phyloP scores from a whole-genome alignment of 1,140 invertebrate species.

The Paralvinella palmiformis region DNA sequence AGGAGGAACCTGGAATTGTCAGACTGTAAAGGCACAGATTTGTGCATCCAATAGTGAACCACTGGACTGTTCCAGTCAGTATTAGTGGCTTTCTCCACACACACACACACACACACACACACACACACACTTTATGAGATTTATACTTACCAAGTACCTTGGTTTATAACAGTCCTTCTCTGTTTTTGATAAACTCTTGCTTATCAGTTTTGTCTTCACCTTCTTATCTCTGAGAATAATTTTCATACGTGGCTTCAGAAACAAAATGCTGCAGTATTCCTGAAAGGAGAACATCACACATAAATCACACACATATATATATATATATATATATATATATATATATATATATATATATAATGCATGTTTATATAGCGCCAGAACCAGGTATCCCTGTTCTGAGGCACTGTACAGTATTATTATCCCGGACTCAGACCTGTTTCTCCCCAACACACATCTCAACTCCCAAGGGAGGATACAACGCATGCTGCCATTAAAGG shows the following conservation, averaged over 20 bases:
- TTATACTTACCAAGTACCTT: constrained; percentile 35
- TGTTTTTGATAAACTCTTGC: constrained; percentile 36
- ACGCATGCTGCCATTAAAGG: too few species aligned
- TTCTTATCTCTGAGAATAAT: constrained; percentile 37
- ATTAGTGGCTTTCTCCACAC: too few species aligned
- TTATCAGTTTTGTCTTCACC: constrained; percentile 40
- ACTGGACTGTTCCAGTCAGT: too few species aligned
- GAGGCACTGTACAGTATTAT: too few species aligned
- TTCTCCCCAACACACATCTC: too few species aligned
- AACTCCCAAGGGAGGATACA: too few species aligned
- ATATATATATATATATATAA: neutral
- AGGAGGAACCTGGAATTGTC: too few species aligned
- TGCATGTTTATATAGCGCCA: neutral
- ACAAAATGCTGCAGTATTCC: constrained; percentile 45
- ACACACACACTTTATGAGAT: neutral
- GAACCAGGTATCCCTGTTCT: neutral
- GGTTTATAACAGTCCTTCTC: constrained; percentile 43
- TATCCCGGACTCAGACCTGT: too few species aligned
- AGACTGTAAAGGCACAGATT: too few species aligned
- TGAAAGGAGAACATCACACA: constrained; percentile 17
- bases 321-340: neutral
- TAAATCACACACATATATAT: neutral
- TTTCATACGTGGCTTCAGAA: constrained; percentile 43
- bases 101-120: too few species aligned
- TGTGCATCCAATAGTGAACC: too few species aligned